These are phyloP conservation scores for Perdita meconis DNA, from an alignment of 2,888 invertebrate genomes.

Conservation along the genomic window DNA sequence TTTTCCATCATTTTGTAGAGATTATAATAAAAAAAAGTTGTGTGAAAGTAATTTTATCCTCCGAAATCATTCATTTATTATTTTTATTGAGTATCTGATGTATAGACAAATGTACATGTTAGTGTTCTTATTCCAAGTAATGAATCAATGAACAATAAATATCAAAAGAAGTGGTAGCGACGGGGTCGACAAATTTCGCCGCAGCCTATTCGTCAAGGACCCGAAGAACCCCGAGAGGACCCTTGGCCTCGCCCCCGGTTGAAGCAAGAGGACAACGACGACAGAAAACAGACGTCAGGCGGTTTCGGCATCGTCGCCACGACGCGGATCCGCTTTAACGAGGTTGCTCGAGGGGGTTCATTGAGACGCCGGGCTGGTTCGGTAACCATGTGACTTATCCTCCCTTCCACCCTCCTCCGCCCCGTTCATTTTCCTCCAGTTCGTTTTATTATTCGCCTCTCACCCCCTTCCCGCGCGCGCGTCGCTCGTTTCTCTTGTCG, in stretches of 20 bases:
- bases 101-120: no score
- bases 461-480: conserved; percentile 42
- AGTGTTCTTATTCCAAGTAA: no score
- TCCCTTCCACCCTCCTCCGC: conserved; percentile 14
- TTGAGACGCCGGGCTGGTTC: conserved; percentile 72
- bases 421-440: conserved; percentile 51
- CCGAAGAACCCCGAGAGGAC: no score
- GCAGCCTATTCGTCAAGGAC: no score
- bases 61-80: no score
- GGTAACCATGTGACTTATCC: conserved; percentile 73
- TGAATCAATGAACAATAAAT: no score
- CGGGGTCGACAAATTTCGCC: no score
- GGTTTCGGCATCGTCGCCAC: conserved; percentile 42
- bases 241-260: conserved; percentile 27
- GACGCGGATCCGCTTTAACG: conserved; percentile 74
- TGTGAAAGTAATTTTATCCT: no score
- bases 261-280: conserved; percentile 25
- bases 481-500: conserved; percentile 38
- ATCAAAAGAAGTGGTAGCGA: no score
- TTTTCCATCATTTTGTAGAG: no score
- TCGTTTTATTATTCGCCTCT: conserved; percentile 68
- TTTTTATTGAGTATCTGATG: no score
- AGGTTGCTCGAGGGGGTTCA: conserved; percentile 72
- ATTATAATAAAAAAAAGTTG: no score
- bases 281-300: conserved; percentile 25